These are phyloP conservation scores for Meteorus colon DNA, from an alignment of 2,888 invertebrate genomes.

Conservation along the genomic window DNA sequence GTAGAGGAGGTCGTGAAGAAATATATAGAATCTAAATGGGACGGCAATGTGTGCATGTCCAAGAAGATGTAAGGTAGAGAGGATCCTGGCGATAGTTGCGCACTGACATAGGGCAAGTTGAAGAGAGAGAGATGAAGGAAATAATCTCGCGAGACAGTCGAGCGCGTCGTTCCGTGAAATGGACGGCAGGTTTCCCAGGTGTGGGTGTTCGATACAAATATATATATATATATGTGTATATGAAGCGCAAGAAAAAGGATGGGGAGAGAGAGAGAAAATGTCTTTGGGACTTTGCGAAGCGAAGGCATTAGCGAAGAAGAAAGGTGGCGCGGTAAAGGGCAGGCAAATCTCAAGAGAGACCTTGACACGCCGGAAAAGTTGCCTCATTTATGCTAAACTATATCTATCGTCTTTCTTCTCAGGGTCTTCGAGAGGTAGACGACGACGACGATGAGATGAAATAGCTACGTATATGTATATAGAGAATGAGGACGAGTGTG, in stretches of 20 bases:
- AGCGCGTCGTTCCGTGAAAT: slow-evolving; percentile 56
- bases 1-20: slow-evolving; percentile 28
- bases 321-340: slow-evolving; percentile 33
- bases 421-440: slow-evolving; percentile 21
- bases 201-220: slow-evolving; percentile 41
- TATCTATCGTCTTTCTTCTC: slow-evolving; percentile 50
- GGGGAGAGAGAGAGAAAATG: slow-evolving; percentile 22
- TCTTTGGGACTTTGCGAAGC: slow-evolving; percentile 35
- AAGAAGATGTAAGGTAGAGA: slow-evolving; percentile 30
- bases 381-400: slow-evolving; percentile 65
- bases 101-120: slow-evolving; percentile 12
- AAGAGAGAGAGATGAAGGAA: slow-evolving; percentile 45
- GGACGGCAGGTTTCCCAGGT: slow-evolving; percentile 54
- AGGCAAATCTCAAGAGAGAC: slow-evolving; percentile 44
- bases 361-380: slow-evolving; percentile 58
- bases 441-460: slow-evolving; percentile 39
- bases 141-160: slow-evolving; percentile 55
- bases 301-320: slow-evolving; percentile 25
- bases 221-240: neutral
- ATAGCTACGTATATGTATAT: slow-evolving; percentile 18
- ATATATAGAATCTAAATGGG: slow-evolving; percentile 25
- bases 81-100: slow-evolving; percentile 26
- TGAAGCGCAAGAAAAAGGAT: slow-evolving; percentile 20
- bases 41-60: slow-evolving; percentile 21
- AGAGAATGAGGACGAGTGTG: slow-evolving; percentile 9